A percentile compares a stretch with the other conserved stretches of the same genome.
phyloP scores from a whole-genome alignment of 2,797 vertebrate species.

The Gambusia yucatana region DNA sequence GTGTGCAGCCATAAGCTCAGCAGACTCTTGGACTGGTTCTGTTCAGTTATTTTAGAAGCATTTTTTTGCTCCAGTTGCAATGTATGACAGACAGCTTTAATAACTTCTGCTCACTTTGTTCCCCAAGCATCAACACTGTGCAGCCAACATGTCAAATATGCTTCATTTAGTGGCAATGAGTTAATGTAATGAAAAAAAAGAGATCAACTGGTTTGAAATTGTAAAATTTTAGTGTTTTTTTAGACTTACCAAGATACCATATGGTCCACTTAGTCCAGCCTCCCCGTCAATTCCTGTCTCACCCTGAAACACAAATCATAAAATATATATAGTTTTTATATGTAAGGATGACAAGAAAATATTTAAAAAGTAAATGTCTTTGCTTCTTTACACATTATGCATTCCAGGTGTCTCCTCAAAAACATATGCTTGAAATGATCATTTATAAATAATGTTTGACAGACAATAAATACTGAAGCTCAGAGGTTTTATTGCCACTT shows the following conservation, averaged over 20 bases:
- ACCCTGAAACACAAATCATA: slow-evolving; percentile 79
- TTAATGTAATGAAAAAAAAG: slow-evolving; percentile 23
- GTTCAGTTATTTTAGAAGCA: background rate
- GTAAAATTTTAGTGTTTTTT: background rate
- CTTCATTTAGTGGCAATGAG: slow-evolving; percentile 32
- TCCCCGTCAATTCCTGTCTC: slow-evolving; percentile 90
- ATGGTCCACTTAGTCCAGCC: slow-evolving; percentile 81
- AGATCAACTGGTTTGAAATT: slow-evolving; percentile 29
- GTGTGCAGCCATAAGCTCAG: slow-evolving; percentile 15
- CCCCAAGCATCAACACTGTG: slow-evolving; percentile 46
- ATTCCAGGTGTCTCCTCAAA: background rate
- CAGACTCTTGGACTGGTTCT: slow-evolving; percentile 30
- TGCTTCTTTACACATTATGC: background rate
- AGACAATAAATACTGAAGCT: background rate
- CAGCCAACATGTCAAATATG: slow-evolving; percentile 25
- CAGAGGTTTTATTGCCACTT: background rate
- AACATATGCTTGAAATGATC: background rate
- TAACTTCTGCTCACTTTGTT: slow-evolving; percentile 44
- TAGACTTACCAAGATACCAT: slow-evolving; percentile 88
- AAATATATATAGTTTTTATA: slow-evolving; percentile 7
- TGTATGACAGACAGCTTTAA: slow-evolving; percentile 55
- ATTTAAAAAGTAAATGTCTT: background rate
- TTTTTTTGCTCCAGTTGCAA: slow-evolving; percentile 9
- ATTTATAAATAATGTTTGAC: background rate
- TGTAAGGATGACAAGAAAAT: background rate